Conservation (phyloP, 1,140 invertebrate genomes). For the Neuroterus valhalla region DNA sequence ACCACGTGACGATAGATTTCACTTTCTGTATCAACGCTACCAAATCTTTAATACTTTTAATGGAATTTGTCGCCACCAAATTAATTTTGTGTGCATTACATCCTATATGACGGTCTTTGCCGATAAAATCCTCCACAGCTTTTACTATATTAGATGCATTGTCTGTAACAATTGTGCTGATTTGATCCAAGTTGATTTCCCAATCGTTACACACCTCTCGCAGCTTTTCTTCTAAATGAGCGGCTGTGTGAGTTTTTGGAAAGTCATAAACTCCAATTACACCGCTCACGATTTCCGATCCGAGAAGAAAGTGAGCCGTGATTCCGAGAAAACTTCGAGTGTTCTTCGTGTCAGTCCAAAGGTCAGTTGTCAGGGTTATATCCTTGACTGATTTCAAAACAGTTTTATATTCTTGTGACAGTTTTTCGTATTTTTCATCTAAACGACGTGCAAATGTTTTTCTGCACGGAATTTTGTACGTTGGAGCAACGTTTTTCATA, state of each 20-base stretch:
- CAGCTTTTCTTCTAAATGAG: background rate
- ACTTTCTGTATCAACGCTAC: constrained; percentile 49
- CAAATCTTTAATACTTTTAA: constrained; percentile 34
- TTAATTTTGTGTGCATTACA: constrained; percentile 67
- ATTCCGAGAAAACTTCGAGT: constrained; percentile 53
- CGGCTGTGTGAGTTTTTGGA: background rate
- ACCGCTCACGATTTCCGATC: constrained; percentile 36
- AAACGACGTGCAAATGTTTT: constrained; percentile 45
- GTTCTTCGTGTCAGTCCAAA: constrained; percentile 51
- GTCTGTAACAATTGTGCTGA: constrained; percentile 65
- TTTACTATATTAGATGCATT: constrained; percentile 67
- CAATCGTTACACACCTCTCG: constrained; percentile 62
- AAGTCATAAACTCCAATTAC: background rate
- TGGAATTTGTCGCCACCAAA: constrained; percentile 60
- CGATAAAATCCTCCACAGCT: constrained; percentile 64
- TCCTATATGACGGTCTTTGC: constrained; percentile 65
- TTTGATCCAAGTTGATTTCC: constrained; percentile 61
- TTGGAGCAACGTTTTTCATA: constrained; percentile 61
- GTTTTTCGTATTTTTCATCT: constrained; percentile 33
- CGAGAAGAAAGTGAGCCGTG: constrained; percentile 44
- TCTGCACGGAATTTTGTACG: constrained; percentile 65
- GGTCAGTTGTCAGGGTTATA: constrained; percentile 55
- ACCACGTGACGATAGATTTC: constrained; percentile 64
- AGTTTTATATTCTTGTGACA: background rate
- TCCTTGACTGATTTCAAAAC: constrained; percentile 35